Conservation (phyloP, 2,888 invertebrate species). For the Actias luna region DNA sequence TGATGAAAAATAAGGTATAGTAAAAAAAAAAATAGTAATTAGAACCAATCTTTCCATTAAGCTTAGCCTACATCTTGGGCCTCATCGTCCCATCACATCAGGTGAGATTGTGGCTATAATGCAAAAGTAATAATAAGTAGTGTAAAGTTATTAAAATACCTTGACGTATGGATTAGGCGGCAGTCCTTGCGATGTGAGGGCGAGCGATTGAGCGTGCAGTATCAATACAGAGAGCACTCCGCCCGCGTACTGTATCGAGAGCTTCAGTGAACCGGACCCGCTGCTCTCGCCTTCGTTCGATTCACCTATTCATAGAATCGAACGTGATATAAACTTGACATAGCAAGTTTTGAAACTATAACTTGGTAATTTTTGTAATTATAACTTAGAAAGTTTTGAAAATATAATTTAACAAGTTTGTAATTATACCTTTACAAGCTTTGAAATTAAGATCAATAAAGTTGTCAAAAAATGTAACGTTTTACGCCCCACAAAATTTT, state of each 20-base stretch:
- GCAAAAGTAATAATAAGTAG: background rate
- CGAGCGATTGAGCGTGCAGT: slow-evolving; percentile 94
- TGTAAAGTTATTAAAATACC: slow-evolving; percentile 58
- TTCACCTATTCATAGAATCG: background rate
- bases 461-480: background rate
- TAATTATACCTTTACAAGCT: background rate
- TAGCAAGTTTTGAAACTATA: background rate
- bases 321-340: background rate
- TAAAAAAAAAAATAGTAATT: too few species aligned
- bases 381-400: background rate
- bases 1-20: too few species aligned
- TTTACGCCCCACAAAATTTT: background rate
- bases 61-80: too few species aligned
- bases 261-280: slow-evolving; percentile 70
- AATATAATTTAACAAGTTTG: too few species aligned
- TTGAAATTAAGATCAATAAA: background rate
- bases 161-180: slow-evolving; percentile 95
- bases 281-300: slow-evolving; percentile 53
- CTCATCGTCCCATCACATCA: too few species aligned
- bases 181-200: slow-evolving; percentile 88
- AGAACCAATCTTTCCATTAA: too few species aligned
- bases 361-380: too few species aligned
- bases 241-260: slow-evolving; percentile 75
- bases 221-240: slow-evolving; percentile 76
- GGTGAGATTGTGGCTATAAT: too few species aligned